phyloP scores from a whole-genome alignment of 2,888 invertebrate genomes.

The Habroteleia sp. region DNA sequence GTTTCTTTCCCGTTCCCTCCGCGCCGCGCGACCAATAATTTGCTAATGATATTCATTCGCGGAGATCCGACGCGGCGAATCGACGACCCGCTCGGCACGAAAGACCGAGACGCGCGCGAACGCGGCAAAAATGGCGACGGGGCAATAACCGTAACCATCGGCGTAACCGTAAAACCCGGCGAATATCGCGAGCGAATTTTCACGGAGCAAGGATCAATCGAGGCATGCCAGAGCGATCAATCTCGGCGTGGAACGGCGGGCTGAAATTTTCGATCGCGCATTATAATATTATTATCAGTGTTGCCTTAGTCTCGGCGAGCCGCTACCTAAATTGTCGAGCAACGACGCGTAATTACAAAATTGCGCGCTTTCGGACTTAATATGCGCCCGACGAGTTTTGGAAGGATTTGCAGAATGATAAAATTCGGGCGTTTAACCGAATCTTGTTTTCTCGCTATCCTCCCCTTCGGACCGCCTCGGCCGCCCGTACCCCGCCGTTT shows the following conservation, averaged over 20 bases:
- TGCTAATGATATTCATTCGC: conserved; percentile 29
- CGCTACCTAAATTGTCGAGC: conserved; percentile 45
- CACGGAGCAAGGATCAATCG: conserved; percentile 35
- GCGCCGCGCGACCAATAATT: too few relatives aligned
- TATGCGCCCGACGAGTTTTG: conserved; percentile 57
- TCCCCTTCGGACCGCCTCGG: conserved; percentile 12
- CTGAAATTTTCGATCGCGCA: conserved; percentile 14
- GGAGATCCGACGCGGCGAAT: conserved; percentile 7
- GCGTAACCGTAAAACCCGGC: conserved; percentile 47
- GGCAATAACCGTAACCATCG: conserved; percentile 51
- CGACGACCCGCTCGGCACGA: conserved; percentile 13
- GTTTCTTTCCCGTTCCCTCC: not conserved
- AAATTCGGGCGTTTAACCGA: conserved; percentile 77
- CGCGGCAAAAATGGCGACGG: conserved; percentile 40
- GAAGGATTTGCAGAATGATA: conserved; percentile 67
- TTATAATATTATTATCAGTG: conserved; percentile 41
- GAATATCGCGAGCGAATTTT: conserved; percentile 42
- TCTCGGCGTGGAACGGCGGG: not conserved
- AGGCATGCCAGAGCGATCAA: conserved; percentile 16
- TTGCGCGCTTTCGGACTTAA: conserved; percentile 49
- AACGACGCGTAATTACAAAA: conserved; percentile 42
- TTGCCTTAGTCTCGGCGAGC: conserved; percentile 1
- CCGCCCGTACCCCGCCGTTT: conserved; percentile 59
- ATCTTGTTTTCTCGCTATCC: conserved; percentile 51
- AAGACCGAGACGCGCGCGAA: conserved; percentile 17